Conservation (phyloP, 2,888 invertebrate species). For the Linhomoeus sp. region DNA sequence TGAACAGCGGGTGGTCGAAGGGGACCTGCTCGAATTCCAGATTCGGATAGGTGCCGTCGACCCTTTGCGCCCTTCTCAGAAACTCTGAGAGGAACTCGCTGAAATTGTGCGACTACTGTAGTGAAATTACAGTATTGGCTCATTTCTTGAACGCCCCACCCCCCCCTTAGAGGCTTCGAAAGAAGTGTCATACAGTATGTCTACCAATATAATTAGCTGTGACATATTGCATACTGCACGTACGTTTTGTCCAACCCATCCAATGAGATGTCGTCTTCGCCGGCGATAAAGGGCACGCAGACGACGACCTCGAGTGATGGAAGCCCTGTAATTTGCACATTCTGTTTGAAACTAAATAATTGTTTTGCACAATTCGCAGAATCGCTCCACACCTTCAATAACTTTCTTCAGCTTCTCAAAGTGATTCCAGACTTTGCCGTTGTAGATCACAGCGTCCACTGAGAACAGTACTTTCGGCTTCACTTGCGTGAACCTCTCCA, state of each 20-base stretch:
- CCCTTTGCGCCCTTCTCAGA: not conserved
- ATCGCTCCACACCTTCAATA: slow-evolving; percentile 24
- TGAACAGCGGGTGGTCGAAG: slow-evolving; percentile 38
- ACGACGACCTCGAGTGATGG: slow-evolving; percentile 15
- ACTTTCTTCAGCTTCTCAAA: slow-evolving; percentile 34
- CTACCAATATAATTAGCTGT: too few species aligned
- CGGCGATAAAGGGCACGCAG: slow-evolving; percentile 11
- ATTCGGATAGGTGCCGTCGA: slow-evolving; percentile 8
- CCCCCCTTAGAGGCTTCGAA: too few species aligned
- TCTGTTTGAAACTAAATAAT: too few species aligned
- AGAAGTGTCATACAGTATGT: too few species aligned
- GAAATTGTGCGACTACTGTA: not conserved
- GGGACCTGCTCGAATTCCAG: slow-evolving; percentile 35
- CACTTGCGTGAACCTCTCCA: slow-evolving; percentile 27
- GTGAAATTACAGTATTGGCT: too few species aligned
- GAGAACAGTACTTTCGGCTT: slow-evolving; percentile 37
- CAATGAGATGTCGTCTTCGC: not conserved
- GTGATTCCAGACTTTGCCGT: slow-evolving; percentile 36
- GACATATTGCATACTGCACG: too few species aligned
- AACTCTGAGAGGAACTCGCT: not conserved
- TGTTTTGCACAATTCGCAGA: too few species aligned
- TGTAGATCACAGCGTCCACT: slow-evolving; percentile 37
- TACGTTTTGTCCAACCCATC: not conserved
- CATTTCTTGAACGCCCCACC: too few species aligned
- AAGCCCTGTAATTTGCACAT: slow-evolving; percentile 6